A percentile compares a stretch with the other conserved stretches of the same genome.
These are phyloP conservation scores for Saccostrea cuccullata DNA, from an alignment of 1,140 invertebrate species.

Conservation along the genomic window DNA sequence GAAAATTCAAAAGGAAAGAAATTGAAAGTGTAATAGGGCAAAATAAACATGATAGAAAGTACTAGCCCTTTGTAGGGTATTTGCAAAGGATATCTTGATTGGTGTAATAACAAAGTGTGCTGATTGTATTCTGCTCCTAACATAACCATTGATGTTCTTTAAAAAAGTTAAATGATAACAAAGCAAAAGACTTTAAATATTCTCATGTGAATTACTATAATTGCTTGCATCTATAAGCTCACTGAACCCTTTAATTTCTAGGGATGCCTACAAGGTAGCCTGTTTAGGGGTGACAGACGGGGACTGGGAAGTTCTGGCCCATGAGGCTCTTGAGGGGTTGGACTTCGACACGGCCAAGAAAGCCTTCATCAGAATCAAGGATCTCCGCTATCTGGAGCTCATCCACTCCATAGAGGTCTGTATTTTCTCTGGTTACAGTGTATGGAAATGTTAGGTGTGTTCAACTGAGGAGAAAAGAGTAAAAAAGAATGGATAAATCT, in stretches of 20 bases:
- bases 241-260: constrained; percentile 73
- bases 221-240: background rate
- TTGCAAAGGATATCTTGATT: too few relatives aligned
- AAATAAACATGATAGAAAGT: too few relatives aligned
- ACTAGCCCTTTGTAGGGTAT: too few relatives aligned
- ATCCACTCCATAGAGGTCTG: constrained; percentile 87
- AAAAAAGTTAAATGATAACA: too few relatives aligned
- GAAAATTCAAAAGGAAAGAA: too few relatives aligned
- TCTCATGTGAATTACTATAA: too few relatives aligned
- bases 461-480: background rate
- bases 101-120: too few relatives aligned
- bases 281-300: constrained; percentile 94
- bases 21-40: too few relatives aligned
- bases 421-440: background rate
- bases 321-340: constrained; percentile 90
- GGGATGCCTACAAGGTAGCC: constrained; percentile 95
- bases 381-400: constrained; percentile 87
- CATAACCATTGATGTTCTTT: too few relatives aligned
- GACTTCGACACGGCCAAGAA: constrained; percentile 91
- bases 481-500: background rate
- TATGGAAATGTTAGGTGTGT: background rate
- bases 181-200: too few relatives aligned
- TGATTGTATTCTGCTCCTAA: too few relatives aligned
- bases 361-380: constrained; percentile 90
- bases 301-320: constrained; percentile 95